A percentile compares a stretch with the other conserved stretches of the same genome.
Conservation (phyloP, 1,140 invertebrate genomes). For the Harpegnathos saltator region DNA sequence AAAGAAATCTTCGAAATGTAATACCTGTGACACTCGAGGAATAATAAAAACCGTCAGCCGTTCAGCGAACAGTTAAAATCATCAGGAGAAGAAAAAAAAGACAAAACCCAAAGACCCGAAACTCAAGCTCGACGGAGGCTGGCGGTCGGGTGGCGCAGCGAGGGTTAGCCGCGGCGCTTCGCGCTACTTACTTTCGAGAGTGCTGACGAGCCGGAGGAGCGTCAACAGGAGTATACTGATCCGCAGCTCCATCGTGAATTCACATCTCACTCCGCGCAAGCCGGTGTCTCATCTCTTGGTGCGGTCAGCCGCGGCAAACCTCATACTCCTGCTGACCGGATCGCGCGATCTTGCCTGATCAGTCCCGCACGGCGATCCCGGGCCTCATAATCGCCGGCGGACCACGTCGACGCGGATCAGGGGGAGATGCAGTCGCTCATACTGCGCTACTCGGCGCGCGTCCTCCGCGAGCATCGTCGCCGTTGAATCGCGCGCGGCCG, state of each 20-base stretch:
- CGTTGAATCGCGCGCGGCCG: background rate
- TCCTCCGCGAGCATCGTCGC: background rate
- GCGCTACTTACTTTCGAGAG: conserved; percentile 75
- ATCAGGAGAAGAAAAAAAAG: too few species aligned
- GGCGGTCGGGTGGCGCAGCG: too few species aligned
- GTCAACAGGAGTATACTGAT: conserved; percentile 75
- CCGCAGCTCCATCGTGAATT: conserved; percentile 74
- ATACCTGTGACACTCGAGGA: too few species aligned
- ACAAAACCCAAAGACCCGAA: too few species aligned
- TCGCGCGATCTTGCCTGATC: conserved; percentile 15
- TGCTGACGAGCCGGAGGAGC: conserved; percentile 71
- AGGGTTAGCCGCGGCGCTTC: too few species aligned
- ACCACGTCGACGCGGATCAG: background rate
- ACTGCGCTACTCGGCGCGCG: background rate
- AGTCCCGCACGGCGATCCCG: background rate
- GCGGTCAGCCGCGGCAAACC: conserved; percentile 6
- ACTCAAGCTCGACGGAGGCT: too few species aligned
- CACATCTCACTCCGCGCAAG: conserved; percentile 71
- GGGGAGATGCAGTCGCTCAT: background rate
- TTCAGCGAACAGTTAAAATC: too few species aligned
- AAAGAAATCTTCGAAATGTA: too few species aligned
- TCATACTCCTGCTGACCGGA: background rate
- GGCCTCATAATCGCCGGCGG: background rate
- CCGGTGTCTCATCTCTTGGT: conserved; percentile 9
- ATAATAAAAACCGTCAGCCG: too few species aligned